Percentiles rank a stretch among this genome's conserved stretches.
Conservation (phyloP, 2,797 vertebrate species). For the Lepidocolaptes lacrymiger region DNA sequence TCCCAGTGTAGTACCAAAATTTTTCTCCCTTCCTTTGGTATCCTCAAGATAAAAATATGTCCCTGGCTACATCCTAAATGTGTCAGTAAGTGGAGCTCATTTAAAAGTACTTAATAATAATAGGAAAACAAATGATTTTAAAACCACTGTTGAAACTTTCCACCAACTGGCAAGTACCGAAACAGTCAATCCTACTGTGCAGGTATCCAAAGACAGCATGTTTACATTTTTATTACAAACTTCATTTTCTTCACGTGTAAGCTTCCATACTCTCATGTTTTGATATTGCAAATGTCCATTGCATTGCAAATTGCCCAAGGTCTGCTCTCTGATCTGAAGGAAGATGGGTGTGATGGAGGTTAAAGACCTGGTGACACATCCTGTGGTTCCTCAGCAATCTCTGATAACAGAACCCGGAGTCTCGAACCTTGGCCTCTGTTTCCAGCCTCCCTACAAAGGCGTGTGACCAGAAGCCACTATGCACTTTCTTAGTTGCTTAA, state of each 20-base stretch:
- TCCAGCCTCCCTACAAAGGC: not conserved
- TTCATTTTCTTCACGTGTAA: not conserved
- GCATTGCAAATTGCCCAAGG: not conserved
- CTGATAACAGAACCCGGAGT: not conserved
- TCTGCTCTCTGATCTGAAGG: not conserved
- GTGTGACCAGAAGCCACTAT: not conserved
- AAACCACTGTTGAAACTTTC: not conserved
- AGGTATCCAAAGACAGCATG: not conserved
- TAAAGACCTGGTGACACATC: not conserved
- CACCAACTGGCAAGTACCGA: not conserved
- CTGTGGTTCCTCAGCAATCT: not conserved
- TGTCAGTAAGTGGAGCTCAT: not conserved
- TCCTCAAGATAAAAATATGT: not conserved
- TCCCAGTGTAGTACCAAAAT: not conserved
- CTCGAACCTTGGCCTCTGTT: not conserved
- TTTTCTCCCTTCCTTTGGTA: not conserved
- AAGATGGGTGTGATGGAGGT: not conserved
- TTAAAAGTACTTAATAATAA: not conserved
- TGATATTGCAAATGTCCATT: not conserved
- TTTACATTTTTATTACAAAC: not conserved
- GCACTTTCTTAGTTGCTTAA: not conserved
- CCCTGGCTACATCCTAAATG: not conserved
- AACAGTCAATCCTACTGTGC: not conserved
- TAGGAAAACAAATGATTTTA: not conserved
- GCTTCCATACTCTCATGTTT: not conserved